Conservation (phyloP, 2,113 vertebrate species). For the Mesitornis unicolor region DNA sequence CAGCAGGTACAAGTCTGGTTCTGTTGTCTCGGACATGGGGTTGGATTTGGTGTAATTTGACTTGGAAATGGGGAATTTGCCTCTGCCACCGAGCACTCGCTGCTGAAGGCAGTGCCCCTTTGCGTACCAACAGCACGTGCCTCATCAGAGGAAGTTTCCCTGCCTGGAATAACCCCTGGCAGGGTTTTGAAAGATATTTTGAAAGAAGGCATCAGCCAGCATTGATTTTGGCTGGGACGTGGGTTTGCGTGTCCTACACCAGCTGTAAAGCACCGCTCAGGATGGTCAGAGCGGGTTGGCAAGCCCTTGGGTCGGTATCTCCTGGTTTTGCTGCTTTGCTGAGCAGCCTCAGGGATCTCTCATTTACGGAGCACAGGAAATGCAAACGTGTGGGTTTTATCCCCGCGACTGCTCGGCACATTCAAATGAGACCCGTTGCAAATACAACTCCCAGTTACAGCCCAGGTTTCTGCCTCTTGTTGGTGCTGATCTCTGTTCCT, state of each 20-base stretch:
- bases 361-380: not conserved
- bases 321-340: not conserved
- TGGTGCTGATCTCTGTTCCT: not conserved
- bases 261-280: not conserved
- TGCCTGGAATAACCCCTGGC: not conserved
- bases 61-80: not conserved
- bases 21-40: not conserved
- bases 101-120: not conserved
- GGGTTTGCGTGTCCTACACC: not conserved
- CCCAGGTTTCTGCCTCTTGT: not conserved
- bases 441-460: not conserved
- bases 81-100: accelerated
- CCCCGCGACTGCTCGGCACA: not conserved
- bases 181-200: not conserved
- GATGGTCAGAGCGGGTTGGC: not conserved
- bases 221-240: not conserved
- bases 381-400: not conserved
- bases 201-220: not conserved
- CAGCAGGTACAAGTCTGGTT: not conserved
- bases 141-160: not conserved
- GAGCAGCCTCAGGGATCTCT: not conserved
- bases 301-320: not conserved
- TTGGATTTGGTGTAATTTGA: not conserved
- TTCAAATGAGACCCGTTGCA: not conserved
- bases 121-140: not conserved